A percentile compares a stretch with the other conserved stretches of the same genome.
Conservation (phyloP, 2,113 vertebrate species). For the Silurus asotus region DNA sequence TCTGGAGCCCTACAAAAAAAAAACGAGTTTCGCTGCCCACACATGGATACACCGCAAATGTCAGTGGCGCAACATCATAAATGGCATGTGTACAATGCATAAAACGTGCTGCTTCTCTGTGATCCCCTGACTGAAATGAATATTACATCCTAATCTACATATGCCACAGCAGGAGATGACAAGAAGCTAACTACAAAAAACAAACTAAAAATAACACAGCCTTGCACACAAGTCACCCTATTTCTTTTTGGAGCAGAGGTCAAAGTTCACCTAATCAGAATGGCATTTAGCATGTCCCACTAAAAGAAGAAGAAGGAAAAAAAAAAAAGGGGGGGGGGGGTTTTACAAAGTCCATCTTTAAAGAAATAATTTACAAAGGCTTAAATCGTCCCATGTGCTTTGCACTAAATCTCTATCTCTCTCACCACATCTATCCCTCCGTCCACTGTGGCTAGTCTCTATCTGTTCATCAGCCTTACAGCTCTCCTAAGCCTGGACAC, state of each 20-base stretch:
- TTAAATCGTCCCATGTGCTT: slow-evolving; percentile 60
- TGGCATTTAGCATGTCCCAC: slow-evolving; percentile 71
- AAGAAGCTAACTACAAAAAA: background rate
- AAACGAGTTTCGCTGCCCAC: background rate
- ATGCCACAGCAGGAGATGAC: slow-evolving; percentile 6
- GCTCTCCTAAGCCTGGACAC: slow-evolving; percentile 59
- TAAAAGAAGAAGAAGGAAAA: background rate
- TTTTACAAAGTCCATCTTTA: slow-evolving; percentile 75
- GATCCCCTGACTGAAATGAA: background rate
- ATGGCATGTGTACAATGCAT: background rate
- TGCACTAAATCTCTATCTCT: slow-evolving; percentile 60
- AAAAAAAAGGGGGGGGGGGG: slow-evolving; percentile 13
- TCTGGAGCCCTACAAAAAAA: background rate
- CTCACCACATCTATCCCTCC: slow-evolving; percentile 49
- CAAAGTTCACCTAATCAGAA: slow-evolving; percentile 70
- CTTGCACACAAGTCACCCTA: slow-evolving; percentile 64
- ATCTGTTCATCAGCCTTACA: slow-evolving; percentile 55
- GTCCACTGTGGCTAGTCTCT: slow-evolving; percentile 41
- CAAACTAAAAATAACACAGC: slow-evolving; percentile 34
- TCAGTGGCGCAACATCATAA: background rate
- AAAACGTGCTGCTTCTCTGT: background rate
- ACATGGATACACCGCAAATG: background rate
- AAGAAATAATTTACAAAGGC: slow-evolving; percentile 79
- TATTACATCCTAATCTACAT: slow-evolving; percentile 38
- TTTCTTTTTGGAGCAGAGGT: slow-evolving; percentile 63